Percentiles rank a stretch among this genome's conserved stretches.
Conservation (phyloP, 2,797 vertebrate genomes). For the Hypotaenidia philippensis region DNA sequence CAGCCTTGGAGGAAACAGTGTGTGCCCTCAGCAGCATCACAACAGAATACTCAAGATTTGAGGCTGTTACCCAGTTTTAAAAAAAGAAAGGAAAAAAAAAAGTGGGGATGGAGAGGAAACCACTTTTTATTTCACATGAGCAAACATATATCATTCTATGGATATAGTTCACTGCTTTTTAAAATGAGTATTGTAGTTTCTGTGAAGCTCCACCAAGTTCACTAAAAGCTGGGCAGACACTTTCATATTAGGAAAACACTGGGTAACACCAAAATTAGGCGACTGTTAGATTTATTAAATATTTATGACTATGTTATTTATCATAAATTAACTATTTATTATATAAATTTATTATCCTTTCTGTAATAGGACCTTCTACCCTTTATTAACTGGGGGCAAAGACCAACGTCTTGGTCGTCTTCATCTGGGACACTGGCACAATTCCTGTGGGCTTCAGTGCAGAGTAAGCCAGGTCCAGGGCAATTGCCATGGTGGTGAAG, state of each 20-base stretch:
- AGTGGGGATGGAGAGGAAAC: rapidly evolving
- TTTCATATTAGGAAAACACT: background rate
- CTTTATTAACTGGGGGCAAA: background rate
- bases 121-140: background rate
- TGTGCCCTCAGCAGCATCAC: background rate
- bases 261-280: background rate
- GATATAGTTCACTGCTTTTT: background rate
- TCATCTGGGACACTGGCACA: background rate
- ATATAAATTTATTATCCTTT: background rate
- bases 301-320: background rate
- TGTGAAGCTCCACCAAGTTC: background rate
- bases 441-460: background rate
- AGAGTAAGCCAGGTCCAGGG: background rate
- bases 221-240: background rate
- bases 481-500: background rate
- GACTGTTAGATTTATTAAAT: background rate
- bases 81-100: too few relatives aligned
- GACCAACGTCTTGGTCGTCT: background rate
- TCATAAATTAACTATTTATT: background rate
- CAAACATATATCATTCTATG: background rate
- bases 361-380: background rate
- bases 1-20: background rate
- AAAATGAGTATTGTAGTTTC: background rate
- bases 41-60: background rate
- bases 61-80: background rate